phyloP scores from a whole-genome alignment of 1,140 invertebrate genomes.

The Acarapis woodi region DNA sequence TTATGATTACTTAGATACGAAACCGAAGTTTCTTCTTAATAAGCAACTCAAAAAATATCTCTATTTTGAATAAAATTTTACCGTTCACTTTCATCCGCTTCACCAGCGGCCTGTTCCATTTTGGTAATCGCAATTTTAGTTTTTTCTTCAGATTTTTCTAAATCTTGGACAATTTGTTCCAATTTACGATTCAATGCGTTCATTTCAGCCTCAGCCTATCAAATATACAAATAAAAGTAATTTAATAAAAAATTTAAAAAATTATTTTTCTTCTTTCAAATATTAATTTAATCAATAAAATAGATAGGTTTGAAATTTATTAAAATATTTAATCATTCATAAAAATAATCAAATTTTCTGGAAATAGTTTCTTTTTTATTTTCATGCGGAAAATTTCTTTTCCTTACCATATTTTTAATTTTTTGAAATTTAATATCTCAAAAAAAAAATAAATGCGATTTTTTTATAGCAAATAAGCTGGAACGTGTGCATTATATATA shows the following conservation, averaged over 20 bases:
- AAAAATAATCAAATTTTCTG: too few relatives aligned
- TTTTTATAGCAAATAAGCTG: too few relatives aligned
- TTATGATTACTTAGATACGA: too few relatives aligned
- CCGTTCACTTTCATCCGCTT: slow-evolving; percentile 98
- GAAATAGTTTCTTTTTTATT: too few relatives aligned
- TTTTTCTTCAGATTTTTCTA: slow-evolving; percentile 32
- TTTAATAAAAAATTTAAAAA: not conserved
- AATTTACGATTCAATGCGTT: slow-evolving; percentile 63
- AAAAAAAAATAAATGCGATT: too few relatives aligned
- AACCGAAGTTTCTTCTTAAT: not conserved
- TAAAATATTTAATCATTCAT: not conserved
- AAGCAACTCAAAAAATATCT: not conserved
- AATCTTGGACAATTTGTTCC: slow-evolving; percentile 76
- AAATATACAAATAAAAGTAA: not conserved
- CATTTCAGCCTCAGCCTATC: slow-evolving; percentile 21
- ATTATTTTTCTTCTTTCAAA: not conserved
- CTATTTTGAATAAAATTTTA: too few relatives aligned
- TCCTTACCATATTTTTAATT: too few relatives aligned
- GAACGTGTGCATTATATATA: too few relatives aligned
- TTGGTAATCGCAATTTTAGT: slow-evolving; percentile 46
- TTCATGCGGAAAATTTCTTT: too few relatives aligned
- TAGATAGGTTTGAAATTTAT: not conserved
- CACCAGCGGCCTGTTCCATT: slow-evolving; percentile 88
- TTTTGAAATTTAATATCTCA: too few relatives aligned
- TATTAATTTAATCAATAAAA: not conserved